These are phyloP conservation scores for Arremon aurantiirostris DNA, from an alignment of 2,797 vertebrate genomes.

Conservation along the genomic window DNA sequence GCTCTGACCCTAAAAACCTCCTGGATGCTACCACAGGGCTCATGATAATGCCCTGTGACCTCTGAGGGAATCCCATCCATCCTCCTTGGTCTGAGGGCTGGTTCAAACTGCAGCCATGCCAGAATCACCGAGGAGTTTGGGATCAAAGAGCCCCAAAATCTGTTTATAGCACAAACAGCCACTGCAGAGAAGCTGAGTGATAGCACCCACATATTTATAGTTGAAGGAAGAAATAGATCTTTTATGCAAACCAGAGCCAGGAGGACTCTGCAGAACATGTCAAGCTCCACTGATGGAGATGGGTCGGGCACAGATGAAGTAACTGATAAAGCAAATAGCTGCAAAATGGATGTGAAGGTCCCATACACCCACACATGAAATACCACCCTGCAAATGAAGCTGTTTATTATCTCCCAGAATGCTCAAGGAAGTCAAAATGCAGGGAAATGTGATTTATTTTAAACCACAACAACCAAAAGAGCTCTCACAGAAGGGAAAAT, in stretches of 20 bases:
- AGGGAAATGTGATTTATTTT: conserved; percentile 21
- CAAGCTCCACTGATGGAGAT: background rate
- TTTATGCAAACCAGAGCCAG: background rate
- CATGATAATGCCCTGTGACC: background rate
- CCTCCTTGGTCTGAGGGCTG: background rate
- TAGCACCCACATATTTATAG: background rate
- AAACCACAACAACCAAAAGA: background rate
- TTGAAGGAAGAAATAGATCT: background rate
- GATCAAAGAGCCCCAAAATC: background rate
- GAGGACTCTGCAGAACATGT: background rate
- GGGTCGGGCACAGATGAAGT: background rate
- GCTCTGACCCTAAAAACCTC: background rate
- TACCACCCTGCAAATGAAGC: background rate
- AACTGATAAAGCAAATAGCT: conserved; percentile 19
- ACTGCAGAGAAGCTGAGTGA: background rate
- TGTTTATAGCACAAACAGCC: background rate
- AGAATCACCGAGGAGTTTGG: fast-evolving
- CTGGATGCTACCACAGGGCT: background rate
- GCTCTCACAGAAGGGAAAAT: background rate
- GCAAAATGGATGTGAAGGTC: background rate
- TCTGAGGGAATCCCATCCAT: background rate
- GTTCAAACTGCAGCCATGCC: background rate
- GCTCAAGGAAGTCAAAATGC: conserved; percentile 3
- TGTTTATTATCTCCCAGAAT: background rate
- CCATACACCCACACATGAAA: conserved; percentile 21